These are phyloP conservation scores for Tenualosa thibaudeaui DNA, from an alignment of 2,797 vertebrate species.

Conservation along the genomic window DNA sequence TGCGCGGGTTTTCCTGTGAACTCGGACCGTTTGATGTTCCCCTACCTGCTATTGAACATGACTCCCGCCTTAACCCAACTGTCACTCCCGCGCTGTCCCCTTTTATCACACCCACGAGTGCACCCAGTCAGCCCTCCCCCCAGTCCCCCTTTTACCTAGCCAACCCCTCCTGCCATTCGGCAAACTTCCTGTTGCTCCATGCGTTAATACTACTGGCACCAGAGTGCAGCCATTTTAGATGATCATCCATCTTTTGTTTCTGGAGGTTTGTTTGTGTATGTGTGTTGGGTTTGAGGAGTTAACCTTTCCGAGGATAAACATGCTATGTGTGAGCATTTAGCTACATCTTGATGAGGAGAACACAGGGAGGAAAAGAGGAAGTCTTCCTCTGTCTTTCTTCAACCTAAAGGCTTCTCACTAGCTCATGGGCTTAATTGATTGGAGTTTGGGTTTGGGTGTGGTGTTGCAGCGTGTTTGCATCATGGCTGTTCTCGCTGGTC, in stretches of 20 bases:
- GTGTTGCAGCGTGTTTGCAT: slow-evolving; percentile 47
- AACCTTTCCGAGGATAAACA: neutral
- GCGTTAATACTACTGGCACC: slow-evolving; percentile 68
- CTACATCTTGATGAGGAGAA: slow-evolving; percentile 20
- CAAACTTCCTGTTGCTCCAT: slow-evolving; percentile 67
- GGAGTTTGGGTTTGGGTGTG: slow-evolving; percentile 29
- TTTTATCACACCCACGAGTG: slow-evolving; percentile 71
- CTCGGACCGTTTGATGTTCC: slow-evolving; percentile 77
- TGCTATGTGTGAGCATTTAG: neutral
- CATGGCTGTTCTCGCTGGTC: slow-evolving; percentile 41
- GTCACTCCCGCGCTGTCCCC: slow-evolving; percentile 80
- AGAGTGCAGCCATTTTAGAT: slow-evolving; percentile 58
- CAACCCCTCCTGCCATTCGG: slow-evolving; percentile 43
- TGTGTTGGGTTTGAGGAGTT: slow-evolving; percentile 24
- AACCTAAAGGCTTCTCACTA: slow-evolving; percentile 8
- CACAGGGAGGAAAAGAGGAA: neutral
- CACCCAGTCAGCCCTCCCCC: neutral
- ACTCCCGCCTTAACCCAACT: slow-evolving; percentile 81
- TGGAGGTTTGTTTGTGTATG: slow-evolving; percentile 48
- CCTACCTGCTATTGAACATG: slow-evolving; percentile 80
- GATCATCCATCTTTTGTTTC: slow-evolving; percentile 46
- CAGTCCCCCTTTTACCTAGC: neutral
- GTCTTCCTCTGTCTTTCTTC: slow-evolving; percentile 4
- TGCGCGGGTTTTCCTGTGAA: slow-evolving; percentile 77
- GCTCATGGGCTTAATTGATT: slow-evolving; percentile 25